Evolutionary conservation across 2,888 invertebrate species (phyloP), one percentile per base, ranked within the genome.

Genomic region (Cataglyphis altisquamis): DNA sequence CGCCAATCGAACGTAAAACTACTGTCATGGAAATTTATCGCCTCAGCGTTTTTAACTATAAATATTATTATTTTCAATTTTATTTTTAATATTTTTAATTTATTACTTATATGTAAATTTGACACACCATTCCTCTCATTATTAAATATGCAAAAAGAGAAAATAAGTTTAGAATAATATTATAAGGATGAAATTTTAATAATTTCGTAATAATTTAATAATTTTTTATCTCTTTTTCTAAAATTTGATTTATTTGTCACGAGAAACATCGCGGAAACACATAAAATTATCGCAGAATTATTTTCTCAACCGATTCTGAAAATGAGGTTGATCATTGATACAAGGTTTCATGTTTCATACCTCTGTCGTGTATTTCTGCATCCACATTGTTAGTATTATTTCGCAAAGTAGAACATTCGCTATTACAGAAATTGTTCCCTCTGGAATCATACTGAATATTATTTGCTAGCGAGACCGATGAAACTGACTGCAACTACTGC

Each of bases 391-490:
- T 67, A 66, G 57, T 8, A 29, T 29, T 41, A 60, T 15, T 12
- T 68, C 25, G 21, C 45, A 18, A 67, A 45, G 52, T 45, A 21
- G 78, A 70, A 62, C 60, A 48, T 60, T 70, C 60, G 18, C 45
- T 3, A 70, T 70, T 78, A 39, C 25, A 57, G 78, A 70, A 78
- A 78, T 78, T 60, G 70, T 62, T 32, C 60, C 45, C 55, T 5
- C 57, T 39, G 39, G 12, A 77, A 66, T 67, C 25, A 41, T 62
- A 45, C 29, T 21, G 41, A n/a, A 32, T 73, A 62, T 15, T 12
- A 12, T 18, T 41, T 25, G 18, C 36, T 32, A 41, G 21, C 41
- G 21, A 57, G 8, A 41, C 6, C 41, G 9, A 55, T 41, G 39
- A 57, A 68, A 60, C 18, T 12, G 21, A 45, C 41, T 21, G 45